Evolutionary conservation across 2,888 invertebrate genomes (phyloP).

Genomic region (Tinea trinotella): DNA sequence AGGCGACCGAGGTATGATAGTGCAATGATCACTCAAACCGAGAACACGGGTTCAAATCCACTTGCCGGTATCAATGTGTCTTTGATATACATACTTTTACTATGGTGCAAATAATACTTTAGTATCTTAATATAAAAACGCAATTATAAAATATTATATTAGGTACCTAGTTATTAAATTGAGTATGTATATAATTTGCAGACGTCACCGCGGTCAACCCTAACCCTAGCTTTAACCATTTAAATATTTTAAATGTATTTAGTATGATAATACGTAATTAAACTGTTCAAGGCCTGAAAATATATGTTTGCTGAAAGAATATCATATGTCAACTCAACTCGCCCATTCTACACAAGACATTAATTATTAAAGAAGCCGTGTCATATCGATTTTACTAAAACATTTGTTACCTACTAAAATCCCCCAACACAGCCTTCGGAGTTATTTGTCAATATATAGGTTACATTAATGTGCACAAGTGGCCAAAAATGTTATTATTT

Average conservation of each 20-base stretch:
- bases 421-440: constrained; percentile 5
- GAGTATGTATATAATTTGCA: neutral
- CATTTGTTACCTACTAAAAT: neutral
- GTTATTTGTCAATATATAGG: neutral
- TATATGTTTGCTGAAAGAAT: constrained; percentile 13
- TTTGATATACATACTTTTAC: no score
- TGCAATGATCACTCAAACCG: no score
- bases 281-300: constrained; percentile 1
- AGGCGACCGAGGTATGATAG: no score
- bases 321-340: neutral
- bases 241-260: neutral
- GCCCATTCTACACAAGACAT: neutral
- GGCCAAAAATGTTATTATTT: constrained; percentile 9
- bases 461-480: neutral
- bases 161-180: no score
- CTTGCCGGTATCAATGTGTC: no score
- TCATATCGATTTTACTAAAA: constrained; percentile 17
- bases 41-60: no score
- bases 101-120: no score
- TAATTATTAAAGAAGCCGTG: constrained; percentile 14
- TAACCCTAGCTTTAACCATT: neutral
- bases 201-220: neutral
- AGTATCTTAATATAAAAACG: no score
- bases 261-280: neutral
- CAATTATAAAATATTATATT: no score